phyloP scores from a whole-genome alignment of 2,113 vertebrate genomes.

The Hippocampus guttulatus region DNA sequence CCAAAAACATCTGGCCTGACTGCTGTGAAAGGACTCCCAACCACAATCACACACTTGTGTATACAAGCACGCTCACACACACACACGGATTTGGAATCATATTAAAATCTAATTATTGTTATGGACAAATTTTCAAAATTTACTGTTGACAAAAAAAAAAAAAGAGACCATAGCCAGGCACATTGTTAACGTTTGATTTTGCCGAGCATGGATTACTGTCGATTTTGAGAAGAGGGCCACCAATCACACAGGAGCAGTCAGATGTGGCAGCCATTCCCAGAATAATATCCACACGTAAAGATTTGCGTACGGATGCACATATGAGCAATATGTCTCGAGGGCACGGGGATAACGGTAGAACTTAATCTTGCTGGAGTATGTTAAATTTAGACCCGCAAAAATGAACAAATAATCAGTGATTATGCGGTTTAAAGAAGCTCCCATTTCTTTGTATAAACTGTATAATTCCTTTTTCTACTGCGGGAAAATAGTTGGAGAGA shows the following conservation, averaged over 20 bases:
- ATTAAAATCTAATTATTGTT: no score
- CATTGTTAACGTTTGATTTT: neutral
- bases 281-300: neutral
- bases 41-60: neutral
- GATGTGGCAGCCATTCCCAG: neutral
- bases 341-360: neutral
- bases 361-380: no score
- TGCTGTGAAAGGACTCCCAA: slow-evolving; percentile 30
- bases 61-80: neutral
- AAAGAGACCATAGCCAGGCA: neutral
- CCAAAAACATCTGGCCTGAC: slow-evolving; percentile 37
- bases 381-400: neutral
- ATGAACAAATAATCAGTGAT: neutral
- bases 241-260: neutral
- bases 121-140: neutral
- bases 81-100: neutral
- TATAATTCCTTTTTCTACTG: neutral
- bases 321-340: neutral
- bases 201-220: neutral
- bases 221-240: neutral
- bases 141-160: neutral
- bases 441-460: neutral
- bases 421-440: neutral
- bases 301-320: neutral
- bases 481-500: neutral